A percentile compares a stretch with the other conserved stretches of the same genome.
These are phyloP conservation scores for Ctenosaura bakeri DNA, from an alignment of 2,797 vertebrate genomes.

Conservation along the genomic window DNA sequence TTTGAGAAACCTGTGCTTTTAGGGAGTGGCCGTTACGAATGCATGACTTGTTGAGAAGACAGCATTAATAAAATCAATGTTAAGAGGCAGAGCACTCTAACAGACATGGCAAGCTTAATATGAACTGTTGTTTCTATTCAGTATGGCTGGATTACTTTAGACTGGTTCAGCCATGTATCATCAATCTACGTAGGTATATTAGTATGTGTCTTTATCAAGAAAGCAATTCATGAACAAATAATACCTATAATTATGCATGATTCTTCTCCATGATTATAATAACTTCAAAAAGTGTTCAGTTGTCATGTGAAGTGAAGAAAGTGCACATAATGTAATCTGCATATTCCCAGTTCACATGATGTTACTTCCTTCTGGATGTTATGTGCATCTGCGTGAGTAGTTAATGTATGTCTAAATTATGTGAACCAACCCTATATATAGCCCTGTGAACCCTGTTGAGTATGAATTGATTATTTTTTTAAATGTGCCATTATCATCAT, in stretches of 20 bases:
- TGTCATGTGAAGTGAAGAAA: background rate
- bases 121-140: background rate
- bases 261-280: background rate
- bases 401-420: background rate
- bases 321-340: background rate
- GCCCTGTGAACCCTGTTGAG: no score
- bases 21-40: background rate
- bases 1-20: background rate
- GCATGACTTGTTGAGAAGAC: background rate
- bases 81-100: no score
- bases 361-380: background rate
- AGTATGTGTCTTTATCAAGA: no score
- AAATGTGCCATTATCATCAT: no score
- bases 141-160: background rate
- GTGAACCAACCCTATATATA: background rate
- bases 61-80: background rate
- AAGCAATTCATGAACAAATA: background rate
- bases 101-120: background rate
- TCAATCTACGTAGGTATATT: background rate
- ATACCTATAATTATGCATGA: background rate
- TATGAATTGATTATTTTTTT: background rate
- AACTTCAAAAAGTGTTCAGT: background rate
- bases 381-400: background rate
- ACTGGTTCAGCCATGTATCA: background rate
- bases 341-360: background rate